Conservation (phyloP, 2,888 invertebrate species). For the Pimpla rufipes region DNA sequence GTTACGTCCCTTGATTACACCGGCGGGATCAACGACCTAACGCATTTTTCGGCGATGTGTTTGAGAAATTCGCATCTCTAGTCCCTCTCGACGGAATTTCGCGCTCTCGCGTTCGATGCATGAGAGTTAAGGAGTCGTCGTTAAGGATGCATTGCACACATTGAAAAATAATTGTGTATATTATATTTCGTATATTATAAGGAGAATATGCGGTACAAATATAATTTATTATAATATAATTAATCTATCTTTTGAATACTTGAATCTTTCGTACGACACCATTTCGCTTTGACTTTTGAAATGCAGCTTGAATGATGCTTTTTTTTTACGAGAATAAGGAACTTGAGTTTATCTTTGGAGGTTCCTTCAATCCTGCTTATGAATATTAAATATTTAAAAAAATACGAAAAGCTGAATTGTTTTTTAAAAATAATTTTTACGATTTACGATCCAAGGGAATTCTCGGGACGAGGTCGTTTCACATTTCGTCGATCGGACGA, state of each 20-base stretch:
- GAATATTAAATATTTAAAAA: background rate
- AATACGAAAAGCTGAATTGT: background rate
- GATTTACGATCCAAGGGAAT: background rate
- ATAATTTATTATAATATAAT: conserved; percentile 26
- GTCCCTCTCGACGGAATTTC: no score
- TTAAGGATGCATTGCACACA: no score
- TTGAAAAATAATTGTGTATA: conserved; percentile 24
- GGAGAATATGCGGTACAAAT: conserved; percentile 14
- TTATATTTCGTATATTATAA: conserved; percentile 28
- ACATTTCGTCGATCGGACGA: background rate
- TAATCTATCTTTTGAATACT: conserved; percentile 23
- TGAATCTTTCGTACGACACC: conserved; percentile 2
- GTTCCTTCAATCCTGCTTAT: background rate
- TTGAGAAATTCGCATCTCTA: no score
- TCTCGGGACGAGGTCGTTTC: background rate
- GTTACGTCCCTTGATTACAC: background rate
- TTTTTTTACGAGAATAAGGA: background rate
- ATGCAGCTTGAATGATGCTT: conserved; percentile 10
- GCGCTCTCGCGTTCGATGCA: no score
- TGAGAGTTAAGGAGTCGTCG: no score
- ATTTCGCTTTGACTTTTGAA: conserved; percentile 1
- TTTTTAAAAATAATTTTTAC: background rate
- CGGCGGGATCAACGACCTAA: background rate
- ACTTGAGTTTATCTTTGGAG: conserved; percentile 33
- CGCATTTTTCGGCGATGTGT: no score